Percentiles rank a stretch among this genome's conserved stretches.
phyloP scores from a whole-genome alignment of 1,140 invertebrate genomes.

The Microvelia longipes region DNA sequence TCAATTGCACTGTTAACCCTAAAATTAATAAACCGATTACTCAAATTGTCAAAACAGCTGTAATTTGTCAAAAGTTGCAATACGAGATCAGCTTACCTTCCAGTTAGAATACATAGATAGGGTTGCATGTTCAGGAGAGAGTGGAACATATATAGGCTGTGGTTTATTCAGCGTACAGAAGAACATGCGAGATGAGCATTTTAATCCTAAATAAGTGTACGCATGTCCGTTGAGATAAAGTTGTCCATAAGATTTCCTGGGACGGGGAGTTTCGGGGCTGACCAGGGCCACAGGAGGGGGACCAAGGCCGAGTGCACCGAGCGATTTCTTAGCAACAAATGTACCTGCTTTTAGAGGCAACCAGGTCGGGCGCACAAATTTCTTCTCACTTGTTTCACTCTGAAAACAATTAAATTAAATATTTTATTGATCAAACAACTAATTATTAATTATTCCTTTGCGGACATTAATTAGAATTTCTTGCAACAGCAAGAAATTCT shows the following conservation, averaged over 20 bases:
- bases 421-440: too few relatives aligned
- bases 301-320: conserved; percentile 43
- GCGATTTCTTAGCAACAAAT: conserved; percentile 54
- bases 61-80: too few relatives aligned
- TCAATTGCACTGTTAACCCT: too few relatives aligned
- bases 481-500: too few relatives aligned
- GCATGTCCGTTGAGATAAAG: conserved; percentile 77
- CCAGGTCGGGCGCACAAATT: conserved; percentile 62
- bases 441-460: too few relatives aligned
- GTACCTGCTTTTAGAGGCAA: conserved; percentile 65
- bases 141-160: conserved; percentile 81
- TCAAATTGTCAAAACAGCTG: too few relatives aligned
- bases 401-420: too few relatives aligned
- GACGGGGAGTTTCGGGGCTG: conserved; percentile 77
- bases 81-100: conserved; percentile 44
- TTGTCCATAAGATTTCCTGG: conserved; percentile 73
- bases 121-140: conserved; percentile 62
- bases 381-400: conserved; percentile 22
- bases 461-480: too few relatives aligned
- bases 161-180: conserved; percentile 85
- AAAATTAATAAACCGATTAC: too few relatives aligned
- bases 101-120: conserved; percentile 97
- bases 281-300: conserved; percentile 60
- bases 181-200: conserved; percentile 75
- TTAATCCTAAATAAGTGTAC: conserved; percentile 79